Base-by-base conservation (phyloP, 2,113 vertebrate genomes). In the Miniopterus natalensis region DNA sequence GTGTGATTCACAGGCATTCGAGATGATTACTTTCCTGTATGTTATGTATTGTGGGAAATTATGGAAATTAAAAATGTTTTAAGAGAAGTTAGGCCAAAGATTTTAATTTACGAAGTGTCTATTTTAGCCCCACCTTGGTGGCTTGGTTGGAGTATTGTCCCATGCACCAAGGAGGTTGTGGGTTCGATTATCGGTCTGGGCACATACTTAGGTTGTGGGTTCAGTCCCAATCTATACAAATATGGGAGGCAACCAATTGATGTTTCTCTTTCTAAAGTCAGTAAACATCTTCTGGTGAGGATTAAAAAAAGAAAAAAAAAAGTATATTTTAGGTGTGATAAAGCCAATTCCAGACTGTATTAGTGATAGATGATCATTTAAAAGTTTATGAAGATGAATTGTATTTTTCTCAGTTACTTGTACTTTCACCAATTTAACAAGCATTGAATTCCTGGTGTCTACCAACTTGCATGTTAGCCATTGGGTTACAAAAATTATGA, bases 11-110 rank as follows among this genome's bases (percentile, higher is more conserved):
- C 1, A 31, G 36, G 57, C 14, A 25, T 57, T 55, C n/a, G 93
- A 79, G 21, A 27, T 90, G 4, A 83, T 77, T 42, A 47, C 11
- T 6, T 53, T 80, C 45, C 42, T 70, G 8, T 68, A n/a, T 79
- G 23, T 83, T 96, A 36, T 0, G 0, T 88, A 70, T 47, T 85
- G 10, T 84, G 63, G 29, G 17, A 51, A 73, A 80, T 92, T 66
- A 74, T 5, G 8, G 71, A 89, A 95, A 78, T 55, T 78, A 23
- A 78, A 95, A 66, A 66, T 79, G n/a, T 63, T 95, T 95, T 66
- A 94, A 51, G 21, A 75, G 61, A 78, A 73, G 49, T 25, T 75
- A 36, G 36, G 36, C 36, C 36, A 36, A 36, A 36, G 36, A 36
- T 36, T 36, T 36, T 36, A 17, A 89, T 74, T 88, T 70, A 85